A percentile compares a stretch with the other conserved stretches of the same genome.
phyloP scores from a whole-genome alignment of 2,888 invertebrate genomes.

The Acanthacorydalis orientalis region DNA sequence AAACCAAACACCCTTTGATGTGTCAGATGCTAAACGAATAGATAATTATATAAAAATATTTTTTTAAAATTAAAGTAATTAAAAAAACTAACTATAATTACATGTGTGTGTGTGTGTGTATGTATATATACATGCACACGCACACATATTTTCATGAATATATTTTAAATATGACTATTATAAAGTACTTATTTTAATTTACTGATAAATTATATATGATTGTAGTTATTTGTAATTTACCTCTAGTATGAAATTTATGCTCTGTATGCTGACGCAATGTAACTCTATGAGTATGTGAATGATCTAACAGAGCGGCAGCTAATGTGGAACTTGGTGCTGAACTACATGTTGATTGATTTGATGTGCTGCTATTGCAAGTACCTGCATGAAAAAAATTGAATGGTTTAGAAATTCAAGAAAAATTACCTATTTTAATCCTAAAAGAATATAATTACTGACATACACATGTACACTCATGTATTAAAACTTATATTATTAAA shows the following conservation, averaged over 20 bases:
- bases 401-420: not conserved
- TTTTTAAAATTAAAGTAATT: too few species aligned
- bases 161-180: too few species aligned
- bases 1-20: slow-evolving; percentile 23
- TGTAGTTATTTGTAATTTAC: not conserved
- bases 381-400: not conserved
- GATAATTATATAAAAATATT: too few species aligned
- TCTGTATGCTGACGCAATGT: slow-evolving; percentile 6
- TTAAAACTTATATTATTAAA: not conserved
- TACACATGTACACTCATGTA: not conserved
- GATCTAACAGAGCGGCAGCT: slow-evolving; percentile 38
- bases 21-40: slow-evolving; percentile 16
- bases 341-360: slow-evolving; percentile 15
- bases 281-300: slow-evolving; percentile 25
- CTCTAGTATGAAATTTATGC: slow-evolving; percentile 7
- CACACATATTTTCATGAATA: too few species aligned
- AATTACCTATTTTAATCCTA: not conserved
- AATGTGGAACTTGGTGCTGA: slow-evolving; percentile 31
- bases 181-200: too few species aligned
- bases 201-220: too few species aligned
- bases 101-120: too few species aligned
- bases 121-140: too few species aligned
- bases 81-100: too few species aligned
- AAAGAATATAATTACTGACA: too few species aligned
- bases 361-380: slow-evolving; percentile 6